A percentile compares a stretch with the other conserved stretches of the same genome.
These are phyloP conservation scores for Coremacera marginata DNA, from an alignment of 2,888 invertebrate genomes.

Conservation along the genomic window DNA sequence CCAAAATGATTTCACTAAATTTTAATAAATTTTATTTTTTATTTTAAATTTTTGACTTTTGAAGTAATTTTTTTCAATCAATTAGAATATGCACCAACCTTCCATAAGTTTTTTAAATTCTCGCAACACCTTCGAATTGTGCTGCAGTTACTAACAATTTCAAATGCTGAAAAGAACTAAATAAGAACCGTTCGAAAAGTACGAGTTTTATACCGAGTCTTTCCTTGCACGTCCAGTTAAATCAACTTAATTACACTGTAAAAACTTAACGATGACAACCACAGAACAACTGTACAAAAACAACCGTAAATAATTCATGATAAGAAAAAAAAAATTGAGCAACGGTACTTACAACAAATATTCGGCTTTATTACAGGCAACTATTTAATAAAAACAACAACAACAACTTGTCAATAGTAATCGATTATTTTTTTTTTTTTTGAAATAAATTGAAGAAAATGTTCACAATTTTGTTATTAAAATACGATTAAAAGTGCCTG, in stretches of 20 bases:
- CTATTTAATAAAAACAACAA: too few relatives aligned
- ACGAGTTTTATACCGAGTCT: neutral
- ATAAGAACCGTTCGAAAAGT: neutral
- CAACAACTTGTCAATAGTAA: too few relatives aligned
- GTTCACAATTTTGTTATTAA: too few relatives aligned
- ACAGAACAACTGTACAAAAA: neutral
- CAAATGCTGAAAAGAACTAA: conserved; percentile 40
- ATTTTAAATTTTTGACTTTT: neutral
- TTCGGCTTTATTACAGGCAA: too few relatives aligned
- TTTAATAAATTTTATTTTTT: neutral
- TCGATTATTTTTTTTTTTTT: too few relatives aligned
- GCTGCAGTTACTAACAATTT: neutral
- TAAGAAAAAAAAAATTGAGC: too few relatives aligned
- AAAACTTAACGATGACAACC: neutral
- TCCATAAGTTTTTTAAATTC: conserved; percentile 45
- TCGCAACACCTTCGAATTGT: conserved; percentile 45
- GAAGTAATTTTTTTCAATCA: neutral
- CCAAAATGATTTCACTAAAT: too few relatives aligned
- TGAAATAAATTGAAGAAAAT: too few relatives aligned
- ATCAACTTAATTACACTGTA: neutral
- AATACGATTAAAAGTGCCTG: too few relatives aligned
- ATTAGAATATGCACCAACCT: conserved; percentile 36
- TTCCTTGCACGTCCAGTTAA: neutral
- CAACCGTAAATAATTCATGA: neutral
- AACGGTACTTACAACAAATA: too few relatives aligned